Conservation (phyloP, 1,140 invertebrate species). For the Ylistrum balloti region DNA sequence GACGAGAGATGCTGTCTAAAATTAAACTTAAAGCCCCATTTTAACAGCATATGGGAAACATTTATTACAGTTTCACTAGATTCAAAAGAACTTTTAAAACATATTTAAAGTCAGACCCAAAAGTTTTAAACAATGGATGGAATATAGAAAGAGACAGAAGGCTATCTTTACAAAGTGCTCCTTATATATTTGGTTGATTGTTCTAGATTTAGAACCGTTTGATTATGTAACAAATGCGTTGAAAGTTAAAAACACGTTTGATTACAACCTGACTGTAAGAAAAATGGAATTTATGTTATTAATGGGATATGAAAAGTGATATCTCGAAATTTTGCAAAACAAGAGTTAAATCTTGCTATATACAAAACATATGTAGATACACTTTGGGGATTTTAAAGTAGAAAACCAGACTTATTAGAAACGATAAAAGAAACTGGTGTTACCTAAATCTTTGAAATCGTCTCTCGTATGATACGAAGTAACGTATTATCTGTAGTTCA, state of each 20-base stretch:
- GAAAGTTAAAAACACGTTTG: neutral
- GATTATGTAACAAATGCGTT: neutral
- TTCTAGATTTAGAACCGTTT: neutral
- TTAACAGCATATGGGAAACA: neutral
- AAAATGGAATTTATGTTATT: neutral
- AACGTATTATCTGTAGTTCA: neutral
- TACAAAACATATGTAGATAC: neutral
- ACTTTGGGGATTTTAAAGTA: neutral
- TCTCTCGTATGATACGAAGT: neutral
- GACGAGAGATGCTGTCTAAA: neutral
- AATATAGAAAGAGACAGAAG: neutral
- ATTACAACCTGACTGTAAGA: neutral
- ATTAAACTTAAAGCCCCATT: neutral
- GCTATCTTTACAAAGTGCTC: neutral
- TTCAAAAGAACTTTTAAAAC: neutral
- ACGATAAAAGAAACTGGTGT: neutral
- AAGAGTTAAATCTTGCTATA: neutral
- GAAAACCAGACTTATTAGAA: constrained; percentile 7
- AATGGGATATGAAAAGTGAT: neutral
- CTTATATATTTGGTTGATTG: neutral
- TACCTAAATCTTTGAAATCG: neutral
- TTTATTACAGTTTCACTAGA: neutral
- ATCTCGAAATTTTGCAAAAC: neutral
- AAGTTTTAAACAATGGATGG: neutral
- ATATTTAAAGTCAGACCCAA: neutral